These are phyloP conservation scores for Sylvia atricapilla DNA, from an alignment of 2,113 vertebrate genomes.

Conservation along the genomic window DNA sequence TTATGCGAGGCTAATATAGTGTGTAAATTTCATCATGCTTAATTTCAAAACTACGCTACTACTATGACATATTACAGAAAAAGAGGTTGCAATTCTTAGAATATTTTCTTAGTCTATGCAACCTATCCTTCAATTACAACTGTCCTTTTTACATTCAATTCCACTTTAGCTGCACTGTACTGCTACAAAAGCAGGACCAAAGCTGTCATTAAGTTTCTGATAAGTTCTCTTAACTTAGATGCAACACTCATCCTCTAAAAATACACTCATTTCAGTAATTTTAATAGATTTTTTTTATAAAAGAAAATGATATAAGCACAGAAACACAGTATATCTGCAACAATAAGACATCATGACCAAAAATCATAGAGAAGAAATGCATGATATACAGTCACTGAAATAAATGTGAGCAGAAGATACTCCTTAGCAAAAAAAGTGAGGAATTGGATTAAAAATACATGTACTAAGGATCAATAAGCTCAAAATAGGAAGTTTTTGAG, in stretches of 20 bases:
- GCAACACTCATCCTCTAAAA: not conserved
- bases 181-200: not conserved
- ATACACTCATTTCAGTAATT: not conserved
- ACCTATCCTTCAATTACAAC: not conserved
- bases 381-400: not conserved
- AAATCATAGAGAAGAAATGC: not conserved
- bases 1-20: not conserved
- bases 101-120: not conserved
- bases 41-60: conserved; percentile 3
- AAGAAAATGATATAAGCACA: not conserved
- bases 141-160: not conserved
- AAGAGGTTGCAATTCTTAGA: not conserved
- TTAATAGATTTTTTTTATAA: not conserved
- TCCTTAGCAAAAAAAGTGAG: not conserved
- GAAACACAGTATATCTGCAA: not conserved
- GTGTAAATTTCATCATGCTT: conserved; percentile 5
- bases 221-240: not conserved
- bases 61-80: not conserved
- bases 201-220: not conserved
- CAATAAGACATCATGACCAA: not conserved
- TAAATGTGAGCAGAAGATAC: not conserved
- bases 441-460: not conserved
- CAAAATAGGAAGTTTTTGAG: not conserved
- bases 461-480: not conserved
- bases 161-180: not conserved